Evolutionary conservation across 2,797 vertebrate species (phyloP).

Genomic region (Eidolon dupreanum): DNA sequence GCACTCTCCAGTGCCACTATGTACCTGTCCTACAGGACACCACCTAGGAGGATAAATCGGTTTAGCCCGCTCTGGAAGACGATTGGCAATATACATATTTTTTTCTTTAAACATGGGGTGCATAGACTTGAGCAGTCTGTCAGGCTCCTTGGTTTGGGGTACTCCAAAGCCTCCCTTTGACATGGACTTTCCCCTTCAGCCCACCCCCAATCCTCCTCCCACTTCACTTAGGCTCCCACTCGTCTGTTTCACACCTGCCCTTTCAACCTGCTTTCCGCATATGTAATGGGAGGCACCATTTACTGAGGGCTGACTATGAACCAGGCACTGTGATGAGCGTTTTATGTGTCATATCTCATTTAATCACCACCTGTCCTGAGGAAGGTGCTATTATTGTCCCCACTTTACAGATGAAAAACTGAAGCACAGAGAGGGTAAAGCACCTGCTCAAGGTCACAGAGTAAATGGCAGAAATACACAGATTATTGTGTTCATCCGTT

Average conservation of each 20-base stretch:
- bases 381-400: background rate
- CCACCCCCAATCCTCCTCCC: background rate
- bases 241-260: accelerated
- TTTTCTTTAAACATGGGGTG: background rate
- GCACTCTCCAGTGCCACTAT: background rate
- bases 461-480: background rate
- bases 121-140: background rate
- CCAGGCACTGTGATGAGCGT: background rate
- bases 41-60: background rate
- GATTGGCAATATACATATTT: background rate
- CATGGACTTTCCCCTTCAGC: background rate
- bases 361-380: background rate
- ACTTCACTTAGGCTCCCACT: too few species aligned
- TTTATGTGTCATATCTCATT: background rate
- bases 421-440: background rate
- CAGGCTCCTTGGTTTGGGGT: background rate
- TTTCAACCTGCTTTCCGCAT: background rate
- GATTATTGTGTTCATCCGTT: background rate
- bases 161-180: background rate
- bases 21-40: background rate
- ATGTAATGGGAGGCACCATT: background rate
- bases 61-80: background rate
- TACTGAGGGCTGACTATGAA: background rate
- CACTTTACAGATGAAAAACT: background rate
- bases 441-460: background rate